Evolutionary conservation across 2,797 vertebrate genomes (phyloP).

Genomic region (Urophycis tenuis): DNA sequence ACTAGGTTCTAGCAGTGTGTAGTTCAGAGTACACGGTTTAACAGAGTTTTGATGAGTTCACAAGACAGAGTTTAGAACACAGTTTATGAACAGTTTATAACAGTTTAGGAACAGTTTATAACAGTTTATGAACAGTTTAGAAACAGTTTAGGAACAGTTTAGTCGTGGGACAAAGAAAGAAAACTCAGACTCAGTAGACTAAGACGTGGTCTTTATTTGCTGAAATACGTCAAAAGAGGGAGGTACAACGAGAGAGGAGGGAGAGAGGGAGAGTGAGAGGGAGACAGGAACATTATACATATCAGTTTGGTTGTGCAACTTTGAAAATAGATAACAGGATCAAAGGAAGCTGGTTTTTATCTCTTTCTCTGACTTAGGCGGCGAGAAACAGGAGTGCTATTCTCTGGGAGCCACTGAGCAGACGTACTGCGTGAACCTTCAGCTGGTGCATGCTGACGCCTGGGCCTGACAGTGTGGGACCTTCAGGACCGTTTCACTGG

Average conservation of each 20-base stretch:
- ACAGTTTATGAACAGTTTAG: no score
- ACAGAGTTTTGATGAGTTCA: no score
- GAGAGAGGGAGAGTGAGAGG: conserved; percentile 15
- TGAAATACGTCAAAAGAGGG: conserved; percentile 50
- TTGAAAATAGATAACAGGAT: conserved; percentile 40
- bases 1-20: no score
- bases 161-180: conserved; percentile 32
- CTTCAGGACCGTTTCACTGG: no score
- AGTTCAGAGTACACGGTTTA: no score
- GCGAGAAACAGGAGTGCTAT: conserved; percentile 37
- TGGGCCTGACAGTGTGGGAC: conserved; percentile 58
- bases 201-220: conserved; percentile 72
- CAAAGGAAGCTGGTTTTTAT: conserved; percentile 40
- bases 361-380: conserved; percentile 33
- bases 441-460: no score
- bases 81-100: no score
- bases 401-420: conserved; percentile 49
- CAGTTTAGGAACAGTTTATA: no score
- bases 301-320: conserved; percentile 53
- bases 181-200: conserved; percentile 32
- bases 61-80: no score
- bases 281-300: conserved; percentile 49
- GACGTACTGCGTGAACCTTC: conserved; percentile 35
- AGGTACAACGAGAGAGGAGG: conserved; percentile 38
- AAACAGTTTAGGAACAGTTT: no score